Conservation (phyloP, 2,797 vertebrate genomes). For the Urocyon cinereoargenteus region DNA sequence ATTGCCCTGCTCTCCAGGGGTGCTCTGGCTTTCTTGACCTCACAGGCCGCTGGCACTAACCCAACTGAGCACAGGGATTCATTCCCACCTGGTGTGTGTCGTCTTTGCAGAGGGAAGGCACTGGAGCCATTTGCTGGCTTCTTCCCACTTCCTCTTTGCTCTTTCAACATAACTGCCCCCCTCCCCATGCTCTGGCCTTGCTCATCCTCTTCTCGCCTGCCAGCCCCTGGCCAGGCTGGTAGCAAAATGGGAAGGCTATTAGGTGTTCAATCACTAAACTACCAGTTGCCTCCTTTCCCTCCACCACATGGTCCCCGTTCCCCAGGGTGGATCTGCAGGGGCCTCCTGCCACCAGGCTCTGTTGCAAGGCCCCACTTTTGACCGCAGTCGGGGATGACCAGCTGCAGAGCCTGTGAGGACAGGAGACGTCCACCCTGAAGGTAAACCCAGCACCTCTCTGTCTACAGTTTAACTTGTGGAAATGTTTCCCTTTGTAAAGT, state of each 20-base stretch:
- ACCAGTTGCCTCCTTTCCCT: background rate
- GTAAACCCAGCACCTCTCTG: background rate
- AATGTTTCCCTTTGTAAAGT: background rate
- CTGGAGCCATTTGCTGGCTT: background rate
- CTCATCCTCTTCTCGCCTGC: background rate
- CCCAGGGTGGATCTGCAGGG: background rate
- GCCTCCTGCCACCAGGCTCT: background rate
- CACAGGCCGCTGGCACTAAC: background rate
- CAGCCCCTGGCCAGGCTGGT: background rate
- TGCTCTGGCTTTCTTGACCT: background rate
- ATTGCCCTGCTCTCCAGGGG: background rate
- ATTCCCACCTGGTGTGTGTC: background rate
- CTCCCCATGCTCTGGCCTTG: background rate
- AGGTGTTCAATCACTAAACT: background rate
- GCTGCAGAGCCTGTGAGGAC: background rate
- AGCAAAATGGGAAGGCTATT: background rate
- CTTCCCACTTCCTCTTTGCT: background rate
- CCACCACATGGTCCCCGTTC: background rate
- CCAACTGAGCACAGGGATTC: background rate
- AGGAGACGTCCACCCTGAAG: background rate
- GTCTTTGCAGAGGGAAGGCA: background rate
- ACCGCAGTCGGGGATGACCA: background rate
- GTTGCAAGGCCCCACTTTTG: conserved; percentile 11
- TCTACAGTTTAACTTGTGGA: background rate
- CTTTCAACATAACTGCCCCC: background rate